These are phyloP conservation scores for Ennomos quercinarius DNA, from an alignment of 2,888 invertebrate genomes.

Conservation along the genomic window DNA sequence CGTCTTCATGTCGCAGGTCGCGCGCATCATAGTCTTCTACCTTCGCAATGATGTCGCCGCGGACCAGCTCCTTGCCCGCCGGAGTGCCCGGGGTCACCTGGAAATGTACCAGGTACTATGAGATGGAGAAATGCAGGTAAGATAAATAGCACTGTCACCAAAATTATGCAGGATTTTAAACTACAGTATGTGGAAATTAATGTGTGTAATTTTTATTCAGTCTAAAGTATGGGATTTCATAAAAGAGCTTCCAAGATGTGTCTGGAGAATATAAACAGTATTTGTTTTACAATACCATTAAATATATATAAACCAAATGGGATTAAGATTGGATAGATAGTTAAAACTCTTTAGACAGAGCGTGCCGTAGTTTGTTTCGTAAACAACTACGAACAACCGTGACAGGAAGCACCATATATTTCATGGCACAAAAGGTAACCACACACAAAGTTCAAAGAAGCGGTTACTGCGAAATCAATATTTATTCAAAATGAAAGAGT, in stretches of 20 bases:
- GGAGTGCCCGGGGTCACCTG: conserved; percentile 96
- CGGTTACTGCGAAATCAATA: conserved; percentile 35
- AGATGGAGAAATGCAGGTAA: not conserved
- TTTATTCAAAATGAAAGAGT: conserved; percentile 38
- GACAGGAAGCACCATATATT: conserved; percentile 11
- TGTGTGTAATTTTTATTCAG: too few species aligned
- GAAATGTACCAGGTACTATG: conserved; percentile 45
- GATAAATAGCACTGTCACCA: conserved; percentile 1
- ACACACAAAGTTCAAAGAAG: conserved; percentile 35
- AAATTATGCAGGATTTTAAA: too few species aligned
- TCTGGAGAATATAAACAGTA: too few species aligned
- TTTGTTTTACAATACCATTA: too few species aligned
- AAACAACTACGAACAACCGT: not conserved
- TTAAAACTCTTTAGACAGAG: too few species aligned
- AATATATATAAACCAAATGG: too few species aligned
- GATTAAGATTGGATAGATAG: too few species aligned
- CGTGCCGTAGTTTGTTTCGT: too few species aligned
- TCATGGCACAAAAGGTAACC: conserved; percentile 13
- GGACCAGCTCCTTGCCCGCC: conserved; percentile 92
- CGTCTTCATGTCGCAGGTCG: conserved; percentile 95
- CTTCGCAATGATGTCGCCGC: conserved; percentile 96
- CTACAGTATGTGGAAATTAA: too few species aligned
- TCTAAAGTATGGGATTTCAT: too few species aligned
- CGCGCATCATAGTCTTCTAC: conserved; percentile 95
- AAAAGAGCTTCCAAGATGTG: too few species aligned